These are phyloP conservation scores for Trididemnum clinides DNA, from an alignment of 23 tunicate genomes.

Conservation along the genomic window DNA sequence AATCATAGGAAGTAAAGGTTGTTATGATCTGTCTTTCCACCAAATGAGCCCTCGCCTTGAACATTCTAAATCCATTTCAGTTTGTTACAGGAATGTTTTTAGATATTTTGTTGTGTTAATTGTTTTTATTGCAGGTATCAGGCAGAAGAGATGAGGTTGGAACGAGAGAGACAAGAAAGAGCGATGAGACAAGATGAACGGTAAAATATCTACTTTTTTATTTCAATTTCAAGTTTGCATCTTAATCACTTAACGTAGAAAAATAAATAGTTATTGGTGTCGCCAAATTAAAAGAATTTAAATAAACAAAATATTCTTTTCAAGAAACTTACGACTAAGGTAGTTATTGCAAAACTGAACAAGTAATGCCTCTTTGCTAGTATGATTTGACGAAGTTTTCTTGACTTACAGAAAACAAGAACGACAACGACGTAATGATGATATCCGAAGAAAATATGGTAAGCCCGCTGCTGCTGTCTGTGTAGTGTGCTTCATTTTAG, in stretches of 20 bases:
- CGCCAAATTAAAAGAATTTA: background rate
- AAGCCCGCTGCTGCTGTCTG: no score
- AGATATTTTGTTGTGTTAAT: background rate
- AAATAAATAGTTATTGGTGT: background rate
- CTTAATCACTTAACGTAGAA: background rate
- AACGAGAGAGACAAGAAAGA: slow-evolving; percentile 72
- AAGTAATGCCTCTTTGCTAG: no score
- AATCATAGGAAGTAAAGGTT: no score
- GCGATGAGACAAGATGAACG: slow-evolving; percentile 83
- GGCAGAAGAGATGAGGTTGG: slow-evolving; percentile 69
- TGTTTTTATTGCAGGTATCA: slow-evolving; percentile 37
- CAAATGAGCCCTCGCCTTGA: no score
- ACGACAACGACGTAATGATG: slow-evolving; percentile 76
- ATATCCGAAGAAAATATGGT: slow-evolving; percentile 91
- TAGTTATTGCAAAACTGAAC: no score
- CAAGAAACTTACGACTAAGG: no score
- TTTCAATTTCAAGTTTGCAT: background rate
- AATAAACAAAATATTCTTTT: background rate
- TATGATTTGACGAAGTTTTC: no score
- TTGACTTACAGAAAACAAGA: slow-evolving; percentile 75
- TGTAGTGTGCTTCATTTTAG: no score
- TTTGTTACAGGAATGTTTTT: no score
- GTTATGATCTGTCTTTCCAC: no score
- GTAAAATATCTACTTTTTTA: background rate
- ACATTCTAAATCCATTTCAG: no score